Percentiles rank a stretch among this genome's conserved stretches.
Evolutionary conservation across 1,140 invertebrate genomes (phyloP).

Genomic region (Zophobas morio): DNA sequence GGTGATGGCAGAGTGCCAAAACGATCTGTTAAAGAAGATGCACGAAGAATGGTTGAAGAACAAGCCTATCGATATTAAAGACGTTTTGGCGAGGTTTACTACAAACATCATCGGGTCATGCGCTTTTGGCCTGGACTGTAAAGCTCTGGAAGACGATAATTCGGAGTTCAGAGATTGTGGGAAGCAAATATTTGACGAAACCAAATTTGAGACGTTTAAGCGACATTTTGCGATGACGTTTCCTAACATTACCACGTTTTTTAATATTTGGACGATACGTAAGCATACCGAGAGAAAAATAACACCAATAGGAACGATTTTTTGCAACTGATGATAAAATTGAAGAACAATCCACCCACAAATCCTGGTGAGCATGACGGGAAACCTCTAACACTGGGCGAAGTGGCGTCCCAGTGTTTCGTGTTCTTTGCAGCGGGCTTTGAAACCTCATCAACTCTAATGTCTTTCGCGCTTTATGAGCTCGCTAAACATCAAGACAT

Average conservation of each 20-base stretch:
- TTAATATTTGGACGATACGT: slow-evolving; percentile 54
- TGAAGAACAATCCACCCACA: slow-evolving; percentile 62
- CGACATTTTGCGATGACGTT: slow-evolving; percentile 56
- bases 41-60: slow-evolving; percentile 5
- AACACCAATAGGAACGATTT: slow-evolving; percentile 69
- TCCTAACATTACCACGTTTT: slow-evolving; percentile 50
- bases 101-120: slow-evolving; percentile 68
- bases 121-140: slow-evolving; percentile 70
- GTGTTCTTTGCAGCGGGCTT: slow-evolving; percentile 67
- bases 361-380: background rate
- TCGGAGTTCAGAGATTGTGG: slow-evolving; percentile 62
- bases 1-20: slow-evolving; percentile 31
- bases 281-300: slow-evolving; percentile 66
- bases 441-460: slow-evolving; percentile 73
- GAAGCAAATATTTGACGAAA: background rate
- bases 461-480: slow-evolving; percentile 72
- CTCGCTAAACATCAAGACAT: slow-evolving; percentile 73
- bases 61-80: slow-evolving; percentile 64
- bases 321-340: slow-evolving; percentile 68
- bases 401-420: slow-evolving; percentile 37
- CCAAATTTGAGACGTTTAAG: slow-evolving; percentile 59
- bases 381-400: slow-evolving; percentile 1
- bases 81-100: slow-evolving; percentile 66
- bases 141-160: slow-evolving; percentile 66
- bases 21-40: slow-evolving; percentile 25